These are phyloP conservation scores for Poeciliopsis gracilis DNA, from an alignment of 2,797 vertebrate species.

Conservation along the genomic window DNA sequence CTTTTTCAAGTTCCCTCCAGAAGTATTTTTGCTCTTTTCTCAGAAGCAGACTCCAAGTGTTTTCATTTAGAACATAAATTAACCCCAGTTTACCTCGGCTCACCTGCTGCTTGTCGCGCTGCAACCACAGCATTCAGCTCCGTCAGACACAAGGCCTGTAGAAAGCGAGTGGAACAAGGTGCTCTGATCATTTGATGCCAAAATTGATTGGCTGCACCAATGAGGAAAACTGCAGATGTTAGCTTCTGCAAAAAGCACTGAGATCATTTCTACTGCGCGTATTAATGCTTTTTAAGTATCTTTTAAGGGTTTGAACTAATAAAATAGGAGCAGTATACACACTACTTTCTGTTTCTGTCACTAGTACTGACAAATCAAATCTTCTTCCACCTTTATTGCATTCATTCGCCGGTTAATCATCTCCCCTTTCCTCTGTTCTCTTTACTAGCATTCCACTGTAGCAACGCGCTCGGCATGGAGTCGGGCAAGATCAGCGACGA, in stretches of 20 bases:
- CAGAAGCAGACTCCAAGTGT: constrained; percentile 38
- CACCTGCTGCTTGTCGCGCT: constrained; percentile 37
- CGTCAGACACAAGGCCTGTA: not conserved
- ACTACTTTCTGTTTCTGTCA: not conserved
- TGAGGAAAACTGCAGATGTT: too few relatives aligned
- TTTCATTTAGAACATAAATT: constrained; percentile 65
- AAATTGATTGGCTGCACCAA: not conserved
- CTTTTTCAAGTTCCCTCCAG: constrained; percentile 32
- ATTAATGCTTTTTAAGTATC: too few relatives aligned
- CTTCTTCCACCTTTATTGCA: not conserved
- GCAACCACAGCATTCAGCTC: not conserved
- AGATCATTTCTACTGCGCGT: too few relatives aligned
- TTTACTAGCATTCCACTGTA: constrained; percentile 90
- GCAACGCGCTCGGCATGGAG: constrained; percentile 91
- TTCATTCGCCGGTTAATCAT: constrained; percentile 15
- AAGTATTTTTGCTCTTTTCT: constrained; percentile 40
- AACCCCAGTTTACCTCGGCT: constrained; percentile 60
- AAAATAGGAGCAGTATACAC: too few relatives aligned
- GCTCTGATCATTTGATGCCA: not conserved
- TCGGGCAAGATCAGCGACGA: constrained; percentile 94
- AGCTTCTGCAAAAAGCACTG: too few relatives aligned
- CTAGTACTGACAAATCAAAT: not conserved
- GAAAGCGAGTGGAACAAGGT: not conserved
- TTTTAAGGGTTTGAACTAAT: too few relatives aligned
- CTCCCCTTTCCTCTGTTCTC: constrained; percentile 73